phyloP scores from a whole-genome alignment of 2,797 vertebrate species.

The Serranus cabrilla region DNA sequence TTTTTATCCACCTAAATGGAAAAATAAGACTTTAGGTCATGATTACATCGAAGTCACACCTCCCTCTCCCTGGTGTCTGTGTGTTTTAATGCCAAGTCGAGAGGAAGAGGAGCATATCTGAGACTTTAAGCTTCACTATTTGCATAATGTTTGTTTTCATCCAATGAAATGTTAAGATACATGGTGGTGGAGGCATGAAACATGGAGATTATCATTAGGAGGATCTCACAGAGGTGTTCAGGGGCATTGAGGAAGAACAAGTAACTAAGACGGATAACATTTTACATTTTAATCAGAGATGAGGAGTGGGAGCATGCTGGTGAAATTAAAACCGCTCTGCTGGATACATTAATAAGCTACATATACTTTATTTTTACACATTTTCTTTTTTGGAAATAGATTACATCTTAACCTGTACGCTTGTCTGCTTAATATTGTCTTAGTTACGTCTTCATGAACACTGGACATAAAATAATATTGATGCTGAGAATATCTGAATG shows the following conservation, averaged over 20 bases:
- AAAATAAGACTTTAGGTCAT: slow-evolving; percentile 46
- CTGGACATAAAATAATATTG: background rate
- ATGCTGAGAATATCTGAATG: background rate
- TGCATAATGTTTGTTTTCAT: slow-evolving; percentile 77
- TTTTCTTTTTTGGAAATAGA: background rate
- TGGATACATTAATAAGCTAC: background rate
- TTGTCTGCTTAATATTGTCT: background rate
- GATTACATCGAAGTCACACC: slow-evolving; percentile 35
- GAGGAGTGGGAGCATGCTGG: slow-evolving; percentile 27
- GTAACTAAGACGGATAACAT: slow-evolving; percentile 57
- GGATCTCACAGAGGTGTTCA: slow-evolving; percentile 60
- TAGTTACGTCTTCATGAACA: background rate
- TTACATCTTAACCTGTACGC: background rate
- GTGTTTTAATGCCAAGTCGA: slow-evolving; percentile 55
- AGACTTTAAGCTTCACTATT: slow-evolving; percentile 77
- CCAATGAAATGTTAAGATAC: slow-evolving; percentile 69
- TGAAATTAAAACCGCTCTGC: slow-evolving; percentile 43
- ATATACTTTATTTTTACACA: background rate
- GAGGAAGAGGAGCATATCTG: slow-evolving; percentile 67
- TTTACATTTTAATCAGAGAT: slow-evolving; percentile 69
- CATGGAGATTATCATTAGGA: slow-evolving; percentile 77
- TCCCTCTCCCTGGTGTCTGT: slow-evolving; percentile 31
- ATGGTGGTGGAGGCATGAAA: slow-evolving; percentile 73
- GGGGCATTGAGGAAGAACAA: slow-evolving; percentile 66
- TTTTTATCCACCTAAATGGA: slow-evolving; percentile 44